Base-by-base conservation (phyloP, 2,113 vertebrate genomes). In the Erinaceus europaeus region DNA sequence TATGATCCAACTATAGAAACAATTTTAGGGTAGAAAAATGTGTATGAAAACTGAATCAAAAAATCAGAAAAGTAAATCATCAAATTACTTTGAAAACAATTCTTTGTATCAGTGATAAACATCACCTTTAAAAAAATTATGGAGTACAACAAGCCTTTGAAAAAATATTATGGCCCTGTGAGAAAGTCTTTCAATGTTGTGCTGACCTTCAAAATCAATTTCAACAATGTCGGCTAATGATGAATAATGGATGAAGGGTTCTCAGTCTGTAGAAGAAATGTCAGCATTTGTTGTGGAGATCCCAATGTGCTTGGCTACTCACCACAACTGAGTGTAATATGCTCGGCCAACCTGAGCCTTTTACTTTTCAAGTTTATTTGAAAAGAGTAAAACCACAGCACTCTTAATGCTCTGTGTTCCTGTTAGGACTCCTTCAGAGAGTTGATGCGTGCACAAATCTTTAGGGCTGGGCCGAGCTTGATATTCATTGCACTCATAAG, bases 401-500 rank as follows among this genome's bases (percentile, higher is more conserved):
- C 69, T 29, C 46, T 25, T 59, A 91, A 91, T 93, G 84, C 83
- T 85, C 92, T 83, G 15, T 2, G 57, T 94, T 95, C 61, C 89
- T 87, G 84, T 96, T 98, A 99, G 2, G 97, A 97, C 94, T 99
- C 98, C 55, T 98, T 99, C 94, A 99, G 96, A 1, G 98, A 97
- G 95, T 99, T 99, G 97, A 99, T 99, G 90, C 98, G 98, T 91
- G 99, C 99, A 78, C 99, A 99, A 94, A 99, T 99, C 97, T 99
- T 99, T 64, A 99, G 97, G 1, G 99, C 99, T 3, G 99, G 99
- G 29, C 99, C 99, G 88, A 99, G 97, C 96, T 99, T 99, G 96
- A 99, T 98, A 97, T 99, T 99, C 99, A 99, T 99, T 96, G 98
- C 98, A 95, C 98, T 99, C 99, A 99, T 99, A 80, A 99, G 98